Base-by-base conservation (phyloP, 2,888 invertebrate species). In the Mythimna pallens region DNA sequence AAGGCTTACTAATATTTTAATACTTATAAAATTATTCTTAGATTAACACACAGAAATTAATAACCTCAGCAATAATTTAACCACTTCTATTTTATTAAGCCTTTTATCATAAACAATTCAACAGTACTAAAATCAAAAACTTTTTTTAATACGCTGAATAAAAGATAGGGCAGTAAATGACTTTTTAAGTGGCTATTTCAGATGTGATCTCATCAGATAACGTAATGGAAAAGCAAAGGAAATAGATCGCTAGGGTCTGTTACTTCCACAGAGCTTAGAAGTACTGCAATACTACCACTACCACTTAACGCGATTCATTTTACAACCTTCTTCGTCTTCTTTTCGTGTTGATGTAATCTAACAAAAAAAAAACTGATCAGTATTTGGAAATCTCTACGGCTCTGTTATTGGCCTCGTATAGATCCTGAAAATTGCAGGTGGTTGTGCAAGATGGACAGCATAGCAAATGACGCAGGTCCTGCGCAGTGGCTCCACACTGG, bases 181-280 rank as follows among this genome's bases (percentile, higher is more conserved):
- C 22, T 81, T 76, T 78, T 62, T 78, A 65, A 81, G 65, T 65
- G 67, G 67, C 79, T 62, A 74, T 74, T 82, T 70, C 25, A 81
- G 80, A 81, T 82, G 61, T 62, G 65, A 81, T 82, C 80, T 78
- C 70, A 82, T 81, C 80, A n/a, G 80, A 78, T 78, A 82, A 68
- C 64, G 43, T 73, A 73, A 82, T 78, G 65, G 74, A 62, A 78
- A 78, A 67, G 61, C 67, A 68, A 68, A 78, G 67, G 59, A 70
- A 82, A 74, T 65, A 73, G 66, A 82, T 67, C 66, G 61, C 61
- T 14, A 40, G 25, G 59, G 54, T 77, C 73, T 79, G 61, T 65
- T 57, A 57, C 40, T 8, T 8, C 61, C 61, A 61, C 40, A 61
- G 61, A 61, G 22, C 14, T 22, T 14, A n/a, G 22, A 40, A 40